These are phyloP conservation scores for Micromesistius poutassou DNA, from an alignment of 2,797 vertebrate genomes.

Conservation along the genomic window DNA sequence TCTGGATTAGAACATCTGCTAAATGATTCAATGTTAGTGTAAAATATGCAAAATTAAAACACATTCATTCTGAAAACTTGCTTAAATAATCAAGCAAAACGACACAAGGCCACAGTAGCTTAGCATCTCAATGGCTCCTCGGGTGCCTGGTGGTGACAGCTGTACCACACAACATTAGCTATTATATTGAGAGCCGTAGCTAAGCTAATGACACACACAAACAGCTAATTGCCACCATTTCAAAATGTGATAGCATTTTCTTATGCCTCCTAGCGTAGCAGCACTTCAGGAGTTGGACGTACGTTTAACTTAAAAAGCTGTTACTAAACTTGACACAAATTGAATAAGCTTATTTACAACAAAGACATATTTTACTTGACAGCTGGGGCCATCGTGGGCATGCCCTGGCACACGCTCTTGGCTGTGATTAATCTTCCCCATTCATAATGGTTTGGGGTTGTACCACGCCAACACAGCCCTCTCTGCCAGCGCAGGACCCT, in stretches of 20 bases:
- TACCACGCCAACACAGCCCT: background rate
- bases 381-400: too few species aligned
- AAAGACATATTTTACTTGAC: background rate
- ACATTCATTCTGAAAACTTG: background rate
- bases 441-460: background rate
- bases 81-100: background rate
- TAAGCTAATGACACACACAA: background rate
- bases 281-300: background rate
- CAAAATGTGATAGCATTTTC: background rate
- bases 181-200: background rate
- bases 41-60: background rate
- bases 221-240: background rate
- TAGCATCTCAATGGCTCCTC: background rate
- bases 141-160: background rate
- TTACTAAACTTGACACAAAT: background rate
- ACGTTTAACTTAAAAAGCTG: background rate
- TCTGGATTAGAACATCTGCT: background rate
- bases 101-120: background rate
- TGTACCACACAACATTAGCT: background rate
- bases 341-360: background rate
- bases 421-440: background rate
- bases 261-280: background rate
- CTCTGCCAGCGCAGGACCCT: background rate
- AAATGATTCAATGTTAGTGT: background rate
- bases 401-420: too few species aligned